Base-by-base conservation (phyloP, 2,888 invertebrate species). In the Heliconius hortense region DNA sequence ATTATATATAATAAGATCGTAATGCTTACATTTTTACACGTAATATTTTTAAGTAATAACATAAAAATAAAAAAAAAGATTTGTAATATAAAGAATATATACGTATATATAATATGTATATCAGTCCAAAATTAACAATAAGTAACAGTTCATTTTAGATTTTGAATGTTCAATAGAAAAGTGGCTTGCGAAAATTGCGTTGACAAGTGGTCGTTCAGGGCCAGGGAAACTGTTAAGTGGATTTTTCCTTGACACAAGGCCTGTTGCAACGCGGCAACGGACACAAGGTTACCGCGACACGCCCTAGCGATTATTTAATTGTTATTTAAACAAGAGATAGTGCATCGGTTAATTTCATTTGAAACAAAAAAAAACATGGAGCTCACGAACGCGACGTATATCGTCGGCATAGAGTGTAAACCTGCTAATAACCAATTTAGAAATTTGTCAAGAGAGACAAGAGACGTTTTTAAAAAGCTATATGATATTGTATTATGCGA, bases 241-340 rank as follows among this genome's bases (percentile, higher is more conserved):
- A 89, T 87, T 90, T 93, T 92, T 90, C 93, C 93, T 94, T 94
- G 93, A 94, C 93, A 93, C 90, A 85, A 88, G 89, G 89, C 89
- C 90, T 91, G 92, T 92, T 93, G 93, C 91, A 93, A 92, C 90
- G 88, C 88, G 87, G 88, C 89, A 90, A 92, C 87, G 86, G 89
- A 90, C 85, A 91, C 93, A 94, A 94, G 93, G 93, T 92, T 90
- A 85, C 85, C 80, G 84, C 88, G 93, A 93, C 91, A 93, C 91
- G 93, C 93, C 93, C 92, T 92, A 88, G 87, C 91, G 88, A 90
- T 92, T 92, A 92, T 92, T 91, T 92, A 92, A 93, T 92, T 93
- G 90, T 92, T 90, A 91, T 90, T 92, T 89, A 90, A 91, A 89
- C 86, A 86, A 86, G 84, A 87, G 88, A 90, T 84, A 86, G 77